Conservation (phyloP, 2,888 invertebrate genomes). For the Pseudococcus longispinus region DNA sequence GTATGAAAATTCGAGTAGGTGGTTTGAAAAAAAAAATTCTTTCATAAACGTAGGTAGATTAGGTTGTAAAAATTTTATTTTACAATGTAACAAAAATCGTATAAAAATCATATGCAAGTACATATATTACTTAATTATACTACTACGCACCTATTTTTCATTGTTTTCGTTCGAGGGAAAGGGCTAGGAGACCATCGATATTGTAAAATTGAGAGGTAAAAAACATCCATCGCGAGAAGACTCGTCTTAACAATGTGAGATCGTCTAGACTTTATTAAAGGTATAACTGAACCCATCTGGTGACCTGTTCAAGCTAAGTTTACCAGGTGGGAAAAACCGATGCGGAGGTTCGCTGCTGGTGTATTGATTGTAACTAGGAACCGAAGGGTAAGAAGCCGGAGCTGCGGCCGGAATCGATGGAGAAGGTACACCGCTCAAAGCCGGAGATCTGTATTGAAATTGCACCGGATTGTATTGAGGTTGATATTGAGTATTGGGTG, state of each 20-base stretch:
- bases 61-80: background rate
- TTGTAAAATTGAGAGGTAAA: too few species aligned
- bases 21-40: too few species aligned
- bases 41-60: background rate
- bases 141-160: background rate
- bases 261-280: conserved; percentile 60
- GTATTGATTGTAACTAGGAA: conserved; percentile 27
- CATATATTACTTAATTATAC: background rate
- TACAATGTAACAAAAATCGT: background rate
- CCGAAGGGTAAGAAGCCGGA: background rate
- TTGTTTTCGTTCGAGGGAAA: too few species aligned
- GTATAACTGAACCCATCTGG: conserved; percentile 87
- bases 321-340: conserved; percentile 73
- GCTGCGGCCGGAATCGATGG: conserved; percentile 58
- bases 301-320: conserved; percentile 83
- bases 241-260: background rate
- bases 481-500: conserved; percentile 58
- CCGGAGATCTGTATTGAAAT: conserved; percentile 45
- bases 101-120: background rate
- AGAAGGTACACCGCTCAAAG: background rate
- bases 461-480: conserved; percentile 44
- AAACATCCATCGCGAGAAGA: too few species aligned
- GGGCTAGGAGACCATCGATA: too few species aligned
- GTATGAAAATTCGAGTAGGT: background rate
- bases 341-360: conserved; percentile 61